A percentile compares a stretch with the other conserved stretches of the same genome.
phyloP scores from a whole-genome alignment of 2,113 vertebrate genomes.

The Alexandromys fortis region DNA sequence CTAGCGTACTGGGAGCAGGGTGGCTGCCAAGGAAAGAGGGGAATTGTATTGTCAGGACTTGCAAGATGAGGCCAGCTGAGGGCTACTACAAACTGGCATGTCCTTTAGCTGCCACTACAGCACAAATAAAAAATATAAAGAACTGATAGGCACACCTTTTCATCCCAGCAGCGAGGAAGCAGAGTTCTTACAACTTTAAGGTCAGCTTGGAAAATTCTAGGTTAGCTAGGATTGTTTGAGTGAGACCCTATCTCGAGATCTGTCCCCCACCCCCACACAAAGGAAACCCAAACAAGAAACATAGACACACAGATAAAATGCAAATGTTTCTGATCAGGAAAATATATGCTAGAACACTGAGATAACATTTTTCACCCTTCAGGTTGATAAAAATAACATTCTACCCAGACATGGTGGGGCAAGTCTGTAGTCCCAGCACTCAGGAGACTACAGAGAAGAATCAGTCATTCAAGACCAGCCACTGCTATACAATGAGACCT shows the following conservation, averaged over 20 bases:
- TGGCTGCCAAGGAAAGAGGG: background rate
- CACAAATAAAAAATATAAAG: constrained; percentile 27
- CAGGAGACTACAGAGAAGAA: background rate
- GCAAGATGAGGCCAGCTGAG: background rate
- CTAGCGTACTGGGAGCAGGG: background rate
- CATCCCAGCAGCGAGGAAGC: background rate
- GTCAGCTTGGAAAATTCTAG: background rate
- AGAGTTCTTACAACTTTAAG: background rate
- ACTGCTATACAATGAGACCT: background rate
- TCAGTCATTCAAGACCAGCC: background rate
- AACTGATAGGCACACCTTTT: too few species aligned
- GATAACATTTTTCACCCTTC: background rate
- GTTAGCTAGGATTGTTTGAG: background rate
- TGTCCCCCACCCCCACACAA: background rate
- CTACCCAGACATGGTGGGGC: background rate
- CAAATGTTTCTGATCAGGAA: background rate
- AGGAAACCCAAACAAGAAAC: background rate
- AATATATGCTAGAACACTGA: background rate
- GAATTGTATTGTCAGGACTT: background rate
- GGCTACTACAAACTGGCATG: background rate
- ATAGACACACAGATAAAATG: background rate
- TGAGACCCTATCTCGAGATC: background rate
- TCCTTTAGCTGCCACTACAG: background rate
- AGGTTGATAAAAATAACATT: background rate
- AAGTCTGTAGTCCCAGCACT: background rate